A percentile compares a stretch with the other conserved stretches of the same genome.
These are phyloP conservation scores for Lissonota sp. DNA, from an alignment of 2,888 invertebrate genomes.

Conservation along the genomic window DNA sequence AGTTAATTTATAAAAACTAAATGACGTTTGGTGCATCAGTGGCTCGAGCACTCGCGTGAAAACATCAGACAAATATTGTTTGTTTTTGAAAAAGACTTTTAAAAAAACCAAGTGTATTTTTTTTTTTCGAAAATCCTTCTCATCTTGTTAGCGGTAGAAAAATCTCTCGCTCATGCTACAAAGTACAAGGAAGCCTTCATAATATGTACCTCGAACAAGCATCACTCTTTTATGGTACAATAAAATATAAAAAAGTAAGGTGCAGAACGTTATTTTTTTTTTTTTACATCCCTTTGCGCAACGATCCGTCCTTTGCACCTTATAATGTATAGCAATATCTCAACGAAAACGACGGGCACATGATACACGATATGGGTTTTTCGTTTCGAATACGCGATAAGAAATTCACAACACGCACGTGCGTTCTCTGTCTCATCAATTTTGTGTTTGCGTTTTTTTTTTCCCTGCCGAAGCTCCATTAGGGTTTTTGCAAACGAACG, in stretches of 20 bases:
- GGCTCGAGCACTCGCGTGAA: too few relatives aligned
- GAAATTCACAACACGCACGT: slow-evolving; percentile 45
- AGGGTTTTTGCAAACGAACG: slow-evolving; percentile 18
- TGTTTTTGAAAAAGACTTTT: too few relatives aligned
- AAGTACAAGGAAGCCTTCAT: too few relatives aligned
- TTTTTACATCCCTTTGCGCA: not conserved
- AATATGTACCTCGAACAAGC: too few relatives aligned
- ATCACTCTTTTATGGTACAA: too few relatives aligned
- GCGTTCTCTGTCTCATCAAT: slow-evolving; percentile 8
- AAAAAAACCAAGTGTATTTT: too few relatives aligned
- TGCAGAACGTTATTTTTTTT: not conserved
- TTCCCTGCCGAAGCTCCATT: slow-evolving; percentile 14
- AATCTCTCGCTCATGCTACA: too few relatives aligned
- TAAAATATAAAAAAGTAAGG: not conserved
- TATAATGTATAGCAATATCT: not conserved
- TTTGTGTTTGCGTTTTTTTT: not conserved
- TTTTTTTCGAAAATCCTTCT: too few relatives aligned
- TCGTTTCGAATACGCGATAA: slow-evolving; percentile 11
- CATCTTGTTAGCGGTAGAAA: too few relatives aligned
- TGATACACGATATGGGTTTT: slow-evolving; percentile 37
- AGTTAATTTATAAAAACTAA: too few relatives aligned
- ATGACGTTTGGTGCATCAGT: too few relatives aligned
- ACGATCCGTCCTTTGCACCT: not conserved
- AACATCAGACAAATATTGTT: too few relatives aligned
- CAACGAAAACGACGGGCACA: slow-evolving; percentile 15